Evolutionary conservation across 2,888 invertebrate species (phyloP), one percentile per base, ranked within the genome.

Genomic region (Cheilosia impressa): DNA sequence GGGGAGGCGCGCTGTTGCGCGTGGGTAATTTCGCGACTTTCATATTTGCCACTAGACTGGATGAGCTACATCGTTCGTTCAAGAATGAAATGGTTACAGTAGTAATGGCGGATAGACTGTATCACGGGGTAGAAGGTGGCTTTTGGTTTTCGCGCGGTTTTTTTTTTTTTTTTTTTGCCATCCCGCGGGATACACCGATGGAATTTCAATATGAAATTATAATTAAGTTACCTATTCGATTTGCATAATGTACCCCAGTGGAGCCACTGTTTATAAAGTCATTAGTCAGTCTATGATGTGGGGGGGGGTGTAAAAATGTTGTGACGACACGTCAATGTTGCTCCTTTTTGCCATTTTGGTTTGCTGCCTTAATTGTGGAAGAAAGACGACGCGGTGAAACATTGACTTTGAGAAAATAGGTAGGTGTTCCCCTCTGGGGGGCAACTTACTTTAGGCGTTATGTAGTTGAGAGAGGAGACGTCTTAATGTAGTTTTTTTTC

Each of bases 171-270:
- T 0, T 27, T 7, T 27, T 3, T 62, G 52, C 43, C 43, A 72
- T 72, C 50, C 41, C 24, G 13, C 13, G 38, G 38, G 27, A 76
- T 50, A 76, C 75, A 41, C 66, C 66, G 75, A 76, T 76, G 75
- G 75, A 76, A 76, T 76, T 76, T 76, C 75, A 76, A 76, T 76
- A 76, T 76, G 58, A 66, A 76, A 76, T 66, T 66, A 76, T 76
- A 76, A 76, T 76, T 76, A 52, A 76, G 75, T 76, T 76, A 76
- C 65, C 65, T 66, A 57, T 66, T 76, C 75, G 75, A 76, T 76
- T 76, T 76, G 58, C 66, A 76, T 76, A 76, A 76, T 76, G 65
- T 58, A 66, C 58, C 58, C 75, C 66, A 58, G 66, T 17, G 58
- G 66, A 66, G 75, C 75, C 75, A 62, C 66, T 76, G 66, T 66